phyloP scores from a whole-genome alignment of 2,888 invertebrate species.

The Alviniconcha strummeri region DNA sequence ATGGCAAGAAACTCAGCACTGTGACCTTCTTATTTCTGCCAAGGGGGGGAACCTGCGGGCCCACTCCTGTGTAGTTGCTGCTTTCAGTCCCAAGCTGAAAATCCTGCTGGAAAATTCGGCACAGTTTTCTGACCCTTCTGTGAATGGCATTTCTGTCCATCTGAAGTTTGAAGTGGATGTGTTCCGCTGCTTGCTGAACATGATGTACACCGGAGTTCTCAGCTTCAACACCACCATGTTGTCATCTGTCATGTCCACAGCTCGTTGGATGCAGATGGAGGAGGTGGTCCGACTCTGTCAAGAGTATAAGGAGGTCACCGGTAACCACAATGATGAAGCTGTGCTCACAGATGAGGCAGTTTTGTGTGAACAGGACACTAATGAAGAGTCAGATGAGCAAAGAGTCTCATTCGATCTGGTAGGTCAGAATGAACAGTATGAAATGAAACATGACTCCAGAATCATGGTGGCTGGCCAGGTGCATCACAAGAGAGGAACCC shows the following conservation, averaged over 20 bases:
- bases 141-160: neutral
- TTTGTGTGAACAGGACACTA: neutral
- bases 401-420: neutral
- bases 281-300: constrained; percentile 34
- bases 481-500: neutral
- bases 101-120: constrained; percentile 14
- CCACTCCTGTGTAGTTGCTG: constrained; percentile 42
- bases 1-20: constrained; percentile 39
- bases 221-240: constrained; percentile 24
- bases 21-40: constrained; percentile 37
- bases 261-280: constrained; percentile 36
- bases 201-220: constrained; percentile 40
- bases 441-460: neutral
- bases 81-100: constrained; percentile 39
- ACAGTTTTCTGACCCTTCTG: neutral
- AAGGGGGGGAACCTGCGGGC: constrained; percentile 36
- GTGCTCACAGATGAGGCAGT: neutral
- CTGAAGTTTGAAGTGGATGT: constrained; percentile 12
- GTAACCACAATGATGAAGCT: neutral
- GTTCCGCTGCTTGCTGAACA: constrained; percentile 31
- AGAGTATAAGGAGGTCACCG: constrained; percentile 24
- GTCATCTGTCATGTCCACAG: constrained; percentile 32
- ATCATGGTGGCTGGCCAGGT: neutral
- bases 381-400: neutral
- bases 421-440: neutral